These are phyloP conservation scores for Lucilia cuprina DNA, from an alignment of 1,140 invertebrate species.

Conservation along the genomic window DNA sequence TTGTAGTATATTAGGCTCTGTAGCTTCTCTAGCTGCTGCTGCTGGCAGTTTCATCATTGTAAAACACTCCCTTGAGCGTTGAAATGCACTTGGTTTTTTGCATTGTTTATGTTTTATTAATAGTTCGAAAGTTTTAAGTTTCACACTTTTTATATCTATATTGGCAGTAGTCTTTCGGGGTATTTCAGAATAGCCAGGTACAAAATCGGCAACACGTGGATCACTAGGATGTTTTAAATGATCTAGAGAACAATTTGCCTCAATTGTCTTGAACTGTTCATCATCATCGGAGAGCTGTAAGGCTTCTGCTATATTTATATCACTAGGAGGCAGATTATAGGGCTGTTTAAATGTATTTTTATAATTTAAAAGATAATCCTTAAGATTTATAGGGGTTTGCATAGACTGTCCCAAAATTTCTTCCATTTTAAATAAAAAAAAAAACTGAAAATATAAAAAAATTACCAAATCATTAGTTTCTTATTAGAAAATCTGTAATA, in stretches of 20 bases:
- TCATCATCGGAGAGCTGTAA: conserved; percentile 7
- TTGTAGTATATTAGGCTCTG: neutral
- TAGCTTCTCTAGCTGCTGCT: neutral
- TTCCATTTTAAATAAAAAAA: conserved; percentile 17
- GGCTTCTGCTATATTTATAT: conserved; percentile 21
- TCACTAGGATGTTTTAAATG: conserved; percentile 33
- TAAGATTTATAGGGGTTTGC: conserved; percentile 17
- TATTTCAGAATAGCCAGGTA: conserved; percentile 23
- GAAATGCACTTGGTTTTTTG: conserved; percentile 26
- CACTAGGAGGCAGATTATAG: neutral
- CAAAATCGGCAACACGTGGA: conserved; percentile 12
- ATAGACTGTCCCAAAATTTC: conserved; percentile 37
- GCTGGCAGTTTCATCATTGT: neutral
- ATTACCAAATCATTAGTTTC: neutral
- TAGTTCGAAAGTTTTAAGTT: conserved; percentile 31
- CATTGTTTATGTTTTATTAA: conserved; percentile 23
- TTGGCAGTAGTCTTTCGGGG: neutral
- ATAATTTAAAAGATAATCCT: conserved; percentile 23
- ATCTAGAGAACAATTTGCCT: conserved; percentile 24
- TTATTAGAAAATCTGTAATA: too few species aligned
- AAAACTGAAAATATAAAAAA: neutral
- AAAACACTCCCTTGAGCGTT: conserved; percentile 29
- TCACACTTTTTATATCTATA: neutral
- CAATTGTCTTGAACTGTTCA: neutral
- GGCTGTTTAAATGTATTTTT: conserved; percentile 21